These are phyloP conservation scores for Ophonus ardosiacus DNA, from an alignment of 2,888 invertebrate species.

Conservation along the genomic window DNA sequence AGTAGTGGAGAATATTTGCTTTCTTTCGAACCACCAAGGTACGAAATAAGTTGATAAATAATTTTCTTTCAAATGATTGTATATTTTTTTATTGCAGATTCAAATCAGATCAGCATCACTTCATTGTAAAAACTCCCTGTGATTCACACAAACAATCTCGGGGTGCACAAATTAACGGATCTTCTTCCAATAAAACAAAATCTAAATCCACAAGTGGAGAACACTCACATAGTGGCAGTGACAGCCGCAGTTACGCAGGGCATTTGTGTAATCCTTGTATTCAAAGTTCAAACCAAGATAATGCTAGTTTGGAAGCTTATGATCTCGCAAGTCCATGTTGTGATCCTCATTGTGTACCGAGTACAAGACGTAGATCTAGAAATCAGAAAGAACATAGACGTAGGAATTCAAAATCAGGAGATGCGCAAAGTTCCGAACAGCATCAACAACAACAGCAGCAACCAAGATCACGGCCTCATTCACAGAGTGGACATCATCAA, in stretches of 20 bases:
- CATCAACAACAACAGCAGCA: conserved; percentile 75
- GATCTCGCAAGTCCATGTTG: conserved; percentile 92
- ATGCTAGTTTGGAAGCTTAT: conserved; percentile 90
- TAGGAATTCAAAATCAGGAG: conserved; percentile 75
- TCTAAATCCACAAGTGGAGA: conserved; percentile 68
- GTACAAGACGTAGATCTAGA: conserved; percentile 76
- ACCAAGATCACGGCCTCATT: conserved; percentile 72
- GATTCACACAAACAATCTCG: conserved; percentile 74
- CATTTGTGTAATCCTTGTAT: conserved; percentile 86
- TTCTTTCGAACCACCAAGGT: conserved; percentile 83
- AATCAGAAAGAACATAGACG: conserved; percentile 81
- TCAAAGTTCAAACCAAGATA: conserved; percentile 82
- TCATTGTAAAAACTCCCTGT: conserved; percentile 81
- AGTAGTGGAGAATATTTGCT: conserved; percentile 86
- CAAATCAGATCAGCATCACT: conserved; percentile 80
- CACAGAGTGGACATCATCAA: conserved; percentile 67
- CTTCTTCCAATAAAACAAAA: conserved; percentile 63
- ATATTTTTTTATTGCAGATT: conserved; percentile 69
- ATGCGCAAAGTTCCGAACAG: conserved; percentile 72
- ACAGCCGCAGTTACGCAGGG: conserved; percentile 72
- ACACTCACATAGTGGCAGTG: conserved; percentile 69
- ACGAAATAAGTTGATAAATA: conserved; percentile 67
- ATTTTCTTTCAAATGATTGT: no score
- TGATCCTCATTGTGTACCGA: conserved; percentile 90
- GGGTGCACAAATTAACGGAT: conserved; percentile 69